Evolutionary conservation across 2,797 vertebrate species (phyloP).

Genomic region (Lutjanus argentimaculatus): DNA sequence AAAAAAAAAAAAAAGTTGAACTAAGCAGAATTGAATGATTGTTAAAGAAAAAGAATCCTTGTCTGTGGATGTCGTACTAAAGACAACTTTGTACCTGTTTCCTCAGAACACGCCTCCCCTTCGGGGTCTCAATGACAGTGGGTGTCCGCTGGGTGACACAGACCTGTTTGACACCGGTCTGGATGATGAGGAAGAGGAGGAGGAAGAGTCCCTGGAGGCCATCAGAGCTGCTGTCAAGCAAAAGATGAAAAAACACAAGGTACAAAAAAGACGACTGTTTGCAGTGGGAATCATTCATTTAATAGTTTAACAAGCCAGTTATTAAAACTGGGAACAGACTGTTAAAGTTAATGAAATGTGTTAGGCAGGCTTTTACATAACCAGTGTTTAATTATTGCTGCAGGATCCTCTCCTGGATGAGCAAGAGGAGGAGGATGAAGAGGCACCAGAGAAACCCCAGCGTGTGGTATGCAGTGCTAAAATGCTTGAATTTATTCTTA

Average conservation of each 20-base stretch:
- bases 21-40: not conserved
- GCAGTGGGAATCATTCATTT: not conserved
- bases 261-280: not conserved
- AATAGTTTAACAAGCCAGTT: not conserved
- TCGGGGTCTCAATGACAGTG: slow-evolving; percentile 90
- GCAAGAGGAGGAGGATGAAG: slow-evolving; percentile 66
- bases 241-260: slow-evolving; percentile 89
- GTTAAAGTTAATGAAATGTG: not conserved
- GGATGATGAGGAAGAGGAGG: slow-evolving; percentile 89
- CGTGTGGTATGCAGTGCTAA: slow-evolving; percentile 70
- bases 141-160: slow-evolving; percentile 91
- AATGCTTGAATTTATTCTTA: not conserved
- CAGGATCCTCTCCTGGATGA: slow-evolving; percentile 72
- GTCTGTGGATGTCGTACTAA: not conserved
- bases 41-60: not conserved
- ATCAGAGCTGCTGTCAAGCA: slow-evolving; percentile 89
- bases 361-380: not conserved
- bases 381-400: slow-evolving; percentile 4
- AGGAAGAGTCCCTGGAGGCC: slow-evolving; percentile 91
- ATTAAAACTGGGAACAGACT: not conserved
- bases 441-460: slow-evolving; percentile 70
- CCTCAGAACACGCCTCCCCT: slow-evolving; percentile 68
- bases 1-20: too few species aligned
- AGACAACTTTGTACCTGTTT: not conserved
- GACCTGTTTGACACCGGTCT: slow-evolving; percentile 95